phyloP scores from a whole-genome alignment of 2,113 vertebrate genomes.

The Neogobius melanostomus region DNA sequence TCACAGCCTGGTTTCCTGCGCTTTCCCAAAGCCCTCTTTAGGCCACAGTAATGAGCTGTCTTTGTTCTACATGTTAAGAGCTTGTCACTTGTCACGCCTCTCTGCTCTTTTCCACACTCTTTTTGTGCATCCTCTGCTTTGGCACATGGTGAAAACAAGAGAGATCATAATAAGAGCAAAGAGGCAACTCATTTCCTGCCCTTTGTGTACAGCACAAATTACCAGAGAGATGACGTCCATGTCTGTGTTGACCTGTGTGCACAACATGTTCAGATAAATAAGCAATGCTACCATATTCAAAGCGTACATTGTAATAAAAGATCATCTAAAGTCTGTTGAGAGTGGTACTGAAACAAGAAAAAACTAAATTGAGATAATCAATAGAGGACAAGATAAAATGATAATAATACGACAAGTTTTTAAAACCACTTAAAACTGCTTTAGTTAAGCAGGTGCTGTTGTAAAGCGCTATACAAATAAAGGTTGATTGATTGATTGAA shows the following conservation, averaged over 20 bases:
- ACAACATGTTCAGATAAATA: not conserved
- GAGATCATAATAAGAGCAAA: constrained; percentile 19
- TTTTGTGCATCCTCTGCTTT: not conserved
- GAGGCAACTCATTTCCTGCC: constrained; percentile 41
- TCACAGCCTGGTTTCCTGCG: constrained; percentile 24
- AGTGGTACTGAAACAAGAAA: too few species aligned
- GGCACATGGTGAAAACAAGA: constrained; percentile 15
- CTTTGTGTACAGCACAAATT: constrained; percentile 28
- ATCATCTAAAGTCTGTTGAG: not conserved
- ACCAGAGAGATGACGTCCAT: not conserved
- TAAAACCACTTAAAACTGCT: too few species aligned
- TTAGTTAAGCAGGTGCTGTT: too few species aligned
- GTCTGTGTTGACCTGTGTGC: not conserved
- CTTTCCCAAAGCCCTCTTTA: constrained; percentile 8
- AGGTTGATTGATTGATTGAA: too few species aligned
- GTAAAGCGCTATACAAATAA: too few species aligned
- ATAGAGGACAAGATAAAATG: too few species aligned
- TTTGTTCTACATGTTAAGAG: constrained; percentile 45
- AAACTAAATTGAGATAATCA: too few species aligned
- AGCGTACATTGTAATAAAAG: not conserved
- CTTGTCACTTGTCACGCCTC: constrained; percentile 4
- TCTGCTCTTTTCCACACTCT: not conserved
- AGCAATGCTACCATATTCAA: not conserved
- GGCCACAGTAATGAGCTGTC: constrained; percentile 33
- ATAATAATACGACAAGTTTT: too few species aligned